Evolutionary conservation across 1,140 invertebrate species (phyloP), one percentile per base, ranked within the genome.

Genomic region (Heliconius melpomene): DNA sequence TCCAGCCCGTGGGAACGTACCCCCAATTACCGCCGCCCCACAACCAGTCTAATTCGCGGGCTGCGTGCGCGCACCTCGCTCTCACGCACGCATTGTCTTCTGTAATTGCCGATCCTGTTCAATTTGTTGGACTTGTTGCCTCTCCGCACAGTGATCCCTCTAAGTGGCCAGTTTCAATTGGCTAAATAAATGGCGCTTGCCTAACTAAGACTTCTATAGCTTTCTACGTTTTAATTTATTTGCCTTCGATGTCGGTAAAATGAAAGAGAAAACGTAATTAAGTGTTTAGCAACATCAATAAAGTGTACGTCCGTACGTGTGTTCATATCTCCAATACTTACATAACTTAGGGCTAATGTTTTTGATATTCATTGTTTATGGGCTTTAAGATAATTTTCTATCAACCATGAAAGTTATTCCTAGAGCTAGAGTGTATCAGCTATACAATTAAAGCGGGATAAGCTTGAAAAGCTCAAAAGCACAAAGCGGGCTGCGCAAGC

Each of bases 41-140:
- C n/a, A n/a, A n/a, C 91, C 87, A 91, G 91, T 91, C 91, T 91
- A 92, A 93, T 94, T 93, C 91, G 91, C 91, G 92, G 79, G 85
- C 90, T 90, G 91, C 90, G 90, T 92, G 91, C 91, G 88, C 86
- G 85, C 87, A 87, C 88, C 85, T 88, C 84, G 81, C 85, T 92
- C 92, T 93, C 93, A 93, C 93, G 93, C 93, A 94, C 91, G 92
- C 92, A 94, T 94, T 94, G 93, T 94, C 90, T 92, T 91, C 90
- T 86, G 91, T 94, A 94, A 94, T 94, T 94, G 93, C 92, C 90
- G 90, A 91, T 91, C 90, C 92, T 92, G 93, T 92, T 89, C 90
- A 93, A 93, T 94, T 94, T 94, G 91, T 91, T 92, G 89, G 86
- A 90, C 90, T 91, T 88, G 90, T 88, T 91, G 90, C 90, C 87